Base-by-base conservation (phyloP, 2,113 vertebrate species). In the Pica pica region DNA sequence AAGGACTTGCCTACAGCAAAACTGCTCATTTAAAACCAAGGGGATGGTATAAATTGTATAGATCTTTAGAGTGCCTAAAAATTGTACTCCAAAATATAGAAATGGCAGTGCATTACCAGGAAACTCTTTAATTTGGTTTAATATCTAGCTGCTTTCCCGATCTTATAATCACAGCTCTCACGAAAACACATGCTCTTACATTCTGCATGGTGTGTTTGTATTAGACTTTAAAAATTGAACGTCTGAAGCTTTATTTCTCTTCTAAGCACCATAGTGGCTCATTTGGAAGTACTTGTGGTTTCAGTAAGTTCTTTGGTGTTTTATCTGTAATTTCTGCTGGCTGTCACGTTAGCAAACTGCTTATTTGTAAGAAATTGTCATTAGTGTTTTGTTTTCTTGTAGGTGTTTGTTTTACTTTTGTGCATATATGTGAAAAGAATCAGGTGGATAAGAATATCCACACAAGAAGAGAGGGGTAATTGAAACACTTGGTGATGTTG, bases 1-100 rank as follows among this genome's bases (percentile, higher is more conserved):
- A 71, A 65, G 46, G 75, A 59, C 64, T 95, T 88, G 90, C 68
- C 76, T 88, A 16, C 60, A 94, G 93, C 60, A 86, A 83, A 90
- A 41, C 60, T 80, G 24, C 35, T 60, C 71, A 64, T 31, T 81
- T 81, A 68, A 95, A 90, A 92, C 27, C 11, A 64, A 68, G 20
- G 39, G 33, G 12, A 44, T 74, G 10, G 9, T 83, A 37, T 89
- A 74, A 81, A 52, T 68, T 21, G 28, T 35, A 11, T 7, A 20
- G 8, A 28, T 87, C 26, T 50, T 91, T 83, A 23, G 41, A 61
- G 35, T 55, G 21, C 19, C 44, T 95, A 33, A 89, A 73, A 89
- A 50, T 53, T 17, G 16, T 77, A 12, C 19, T 30, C 17, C 47
- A 35, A 74, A 87, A 59, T 56, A 24, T 16, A 67, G 68, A 88